Evolutionary conservation across 37 sponge, comb jelly and placozoan species (phyloP).

Genomic region (Spongilla lacustris): DNA sequence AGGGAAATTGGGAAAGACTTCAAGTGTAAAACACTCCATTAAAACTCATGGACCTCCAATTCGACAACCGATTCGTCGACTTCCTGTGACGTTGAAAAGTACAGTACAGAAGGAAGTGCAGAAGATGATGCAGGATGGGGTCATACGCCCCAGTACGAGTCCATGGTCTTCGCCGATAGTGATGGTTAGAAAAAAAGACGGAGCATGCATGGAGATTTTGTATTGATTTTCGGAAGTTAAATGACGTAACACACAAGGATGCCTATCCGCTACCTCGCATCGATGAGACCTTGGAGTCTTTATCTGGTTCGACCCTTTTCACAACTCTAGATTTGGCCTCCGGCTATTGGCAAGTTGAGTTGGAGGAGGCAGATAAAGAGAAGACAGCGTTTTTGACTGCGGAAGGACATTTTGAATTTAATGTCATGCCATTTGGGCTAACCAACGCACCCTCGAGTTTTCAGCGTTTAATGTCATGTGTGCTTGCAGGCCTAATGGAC

Average conservation of each 20-base stretch:
- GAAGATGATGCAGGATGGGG: too few species aligned
- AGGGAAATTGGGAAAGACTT: too few species aligned
- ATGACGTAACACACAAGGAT: conserved; percentile 56
- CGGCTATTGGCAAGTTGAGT: conserved; percentile 62
- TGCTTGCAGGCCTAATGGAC: conserved; percentile 24
- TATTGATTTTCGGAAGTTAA: conserved; percentile 48
- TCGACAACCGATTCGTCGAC: too few species aligned
- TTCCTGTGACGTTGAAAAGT: too few species aligned
- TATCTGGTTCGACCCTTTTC: conserved; percentile 31
- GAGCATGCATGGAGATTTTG: conserved; percentile 41
- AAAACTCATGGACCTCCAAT: too few species aligned
- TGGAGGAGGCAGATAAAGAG: conserved; percentile 25
- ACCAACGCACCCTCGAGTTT: conserved; percentile 58
- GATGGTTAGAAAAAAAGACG: conserved; percentile 29
- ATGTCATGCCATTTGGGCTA: conserved; percentile 69
- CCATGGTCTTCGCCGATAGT: conserved; percentile 39
- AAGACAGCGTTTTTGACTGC: conserved; percentile 67
- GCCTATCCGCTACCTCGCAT: conserved; percentile 57
- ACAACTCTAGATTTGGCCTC: conserved; percentile 61
- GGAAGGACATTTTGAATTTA: conserved; percentile 54
- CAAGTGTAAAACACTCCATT: too few species aligned
- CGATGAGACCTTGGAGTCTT: conserved; percentile 53
- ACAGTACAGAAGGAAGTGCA: too few species aligned
- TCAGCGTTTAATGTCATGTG: conserved; percentile 54
- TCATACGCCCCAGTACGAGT: too few species aligned